Evolutionary conservation across 1,140 invertebrate species (phyloP), one percentile per base, ranked within the genome.

Genomic region (Brachionus angularis): DNA sequence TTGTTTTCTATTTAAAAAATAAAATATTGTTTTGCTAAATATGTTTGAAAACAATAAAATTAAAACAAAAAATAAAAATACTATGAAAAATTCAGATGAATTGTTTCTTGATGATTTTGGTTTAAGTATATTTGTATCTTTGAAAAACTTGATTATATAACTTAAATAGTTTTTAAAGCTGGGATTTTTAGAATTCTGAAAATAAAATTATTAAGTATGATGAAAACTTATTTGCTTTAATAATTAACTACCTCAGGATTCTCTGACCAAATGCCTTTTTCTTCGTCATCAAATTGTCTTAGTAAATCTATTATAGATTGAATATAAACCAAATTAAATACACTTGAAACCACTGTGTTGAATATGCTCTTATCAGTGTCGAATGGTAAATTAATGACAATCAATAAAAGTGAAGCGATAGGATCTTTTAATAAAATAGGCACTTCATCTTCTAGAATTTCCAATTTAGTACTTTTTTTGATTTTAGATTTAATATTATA

Each of bases 341-440:
- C 81, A 73, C 88, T 86, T 77, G 89, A 88, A 0, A 94, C 88
- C 72, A 94, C 86, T 76, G 88, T 88, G 7, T 87, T 88, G 78
- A 90, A 93, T 79, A 93, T 79, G 92, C 91, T 88, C 84, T 88
- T 87, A 81, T 94, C 90, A 46, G 95, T 83, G 76, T 90, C 87
- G 23, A 89, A 80, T 14, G 92, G 91, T 39, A 93, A 85, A 42
- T 92, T 83, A 50, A 96, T 82, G 58, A 93, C 84, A 73, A 95
- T 87, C 78, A 96, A 91, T 74, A 93, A 85, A 0, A 96, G 83
- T 62, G 94, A 79, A 52, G 91, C 87, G 18, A 86, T 85, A 0
- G 89, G 89, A 84, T 96, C 93, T 73, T 86, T 85, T 46, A 95
- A 82, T 70, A 96, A 82, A 55, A 93, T 79, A 69, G 91, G 91